phyloP scores from a whole-genome alignment of 1,140 invertebrate genomes.

The Formica selysi region DNA sequence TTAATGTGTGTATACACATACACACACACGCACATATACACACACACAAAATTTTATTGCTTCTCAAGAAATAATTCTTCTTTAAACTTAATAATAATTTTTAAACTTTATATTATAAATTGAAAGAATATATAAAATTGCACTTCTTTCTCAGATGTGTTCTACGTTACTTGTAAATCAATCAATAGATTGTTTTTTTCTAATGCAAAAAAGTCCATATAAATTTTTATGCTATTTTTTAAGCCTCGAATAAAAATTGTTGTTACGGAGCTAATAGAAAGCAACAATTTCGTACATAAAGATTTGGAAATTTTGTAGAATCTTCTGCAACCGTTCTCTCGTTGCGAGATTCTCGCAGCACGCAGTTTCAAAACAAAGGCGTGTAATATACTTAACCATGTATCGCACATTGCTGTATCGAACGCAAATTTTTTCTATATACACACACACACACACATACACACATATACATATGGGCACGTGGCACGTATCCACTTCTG shows the following conservation, averaged over 20 bases:
- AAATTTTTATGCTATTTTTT: neutral
- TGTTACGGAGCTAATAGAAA: neutral
- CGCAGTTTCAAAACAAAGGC: neutral
- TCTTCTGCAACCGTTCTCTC: neutral
- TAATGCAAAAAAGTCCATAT: neutral
- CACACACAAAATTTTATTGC: neutral
- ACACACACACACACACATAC: neutral
- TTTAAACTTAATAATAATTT: neutral
- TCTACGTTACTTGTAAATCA: neutral
- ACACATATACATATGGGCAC: no score
- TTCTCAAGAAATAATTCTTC: neutral
- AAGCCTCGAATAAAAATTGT: neutral
- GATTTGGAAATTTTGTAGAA: neutral
- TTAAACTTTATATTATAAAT: neutral
- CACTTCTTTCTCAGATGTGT: neutral
- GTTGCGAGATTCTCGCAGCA: neutral
- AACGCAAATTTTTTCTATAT: neutral
- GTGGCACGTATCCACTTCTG: neutral
- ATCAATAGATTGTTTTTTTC: no score
- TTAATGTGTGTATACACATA: no score
- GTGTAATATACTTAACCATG: neutral
- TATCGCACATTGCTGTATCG: neutral
- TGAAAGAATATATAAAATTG: neutral
- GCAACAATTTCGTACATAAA: neutral
- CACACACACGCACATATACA: no score